Percentiles rank a stretch among this genome's conserved stretches.
phyloP scores from a whole-genome alignment of 1,140 invertebrate species.

The Scylla paramamosain region DNA sequence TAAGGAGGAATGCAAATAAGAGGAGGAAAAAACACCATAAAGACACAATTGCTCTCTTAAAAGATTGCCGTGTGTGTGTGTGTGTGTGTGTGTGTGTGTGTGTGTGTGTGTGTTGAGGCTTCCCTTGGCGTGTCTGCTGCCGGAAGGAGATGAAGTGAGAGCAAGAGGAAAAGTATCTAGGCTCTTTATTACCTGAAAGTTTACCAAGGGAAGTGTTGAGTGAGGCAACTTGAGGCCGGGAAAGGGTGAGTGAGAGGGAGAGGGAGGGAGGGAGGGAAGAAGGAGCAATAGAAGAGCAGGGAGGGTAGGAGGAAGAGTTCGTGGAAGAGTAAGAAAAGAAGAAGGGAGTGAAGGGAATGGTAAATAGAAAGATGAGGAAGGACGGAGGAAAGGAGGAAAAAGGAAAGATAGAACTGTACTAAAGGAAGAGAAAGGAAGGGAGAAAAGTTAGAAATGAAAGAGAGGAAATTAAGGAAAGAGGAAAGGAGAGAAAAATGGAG shows the following conservation, averaged over 20 bases:
- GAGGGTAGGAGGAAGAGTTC: no score
- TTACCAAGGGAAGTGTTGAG: background rate
- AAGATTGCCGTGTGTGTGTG: no score
- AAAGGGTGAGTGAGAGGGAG: slow-evolving; percentile 6
- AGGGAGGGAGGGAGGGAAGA: background rate
- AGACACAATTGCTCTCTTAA: no score
- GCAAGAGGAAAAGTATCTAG: background rate
- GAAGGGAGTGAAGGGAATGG: background rate
- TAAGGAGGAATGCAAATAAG: no score
- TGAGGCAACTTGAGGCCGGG: background rate
- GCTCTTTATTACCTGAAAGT: background rate
- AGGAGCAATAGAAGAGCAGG: background rate
- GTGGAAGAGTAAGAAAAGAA: background rate
- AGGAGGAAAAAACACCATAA: no score
- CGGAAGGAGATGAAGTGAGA: background rate
- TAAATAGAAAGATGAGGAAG: background rate
- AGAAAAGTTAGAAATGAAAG: background rate
- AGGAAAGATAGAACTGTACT: no score
- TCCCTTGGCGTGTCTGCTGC: background rate
- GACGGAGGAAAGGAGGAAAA: background rate
- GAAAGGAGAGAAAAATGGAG: background rate
- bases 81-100: no score
- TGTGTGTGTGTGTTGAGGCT: background rate
- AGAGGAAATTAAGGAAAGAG: background rate
- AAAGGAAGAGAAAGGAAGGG: background rate